Evolutionary conservation across 1,140 invertebrate genomes (phyloP).

Genomic region (Rhyzopertha dominica): DNA sequence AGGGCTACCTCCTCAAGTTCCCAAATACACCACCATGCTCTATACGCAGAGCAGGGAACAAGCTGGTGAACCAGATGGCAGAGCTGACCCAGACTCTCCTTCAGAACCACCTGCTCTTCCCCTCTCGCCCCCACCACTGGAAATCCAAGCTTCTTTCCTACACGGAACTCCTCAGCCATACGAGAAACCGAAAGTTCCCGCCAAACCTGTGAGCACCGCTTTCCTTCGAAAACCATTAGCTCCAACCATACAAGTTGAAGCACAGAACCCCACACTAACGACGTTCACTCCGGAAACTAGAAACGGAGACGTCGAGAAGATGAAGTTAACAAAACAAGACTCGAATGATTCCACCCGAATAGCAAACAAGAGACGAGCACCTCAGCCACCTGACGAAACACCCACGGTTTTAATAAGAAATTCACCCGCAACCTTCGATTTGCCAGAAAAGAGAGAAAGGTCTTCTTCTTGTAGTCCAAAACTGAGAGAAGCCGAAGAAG

Average conservation of each 20-base stretch:
- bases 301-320: slow-evolving; percentile 38
- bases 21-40: slow-evolving; percentile 10
- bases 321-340: slow-evolving; percentile 50
- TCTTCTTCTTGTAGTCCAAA: slow-evolving; percentile 63
- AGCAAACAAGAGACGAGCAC: slow-evolving; percentile 52
- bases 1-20: background rate
- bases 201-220: slow-evolving; percentile 50
- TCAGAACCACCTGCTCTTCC: slow-evolving; percentile 60
- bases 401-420: slow-evolving; percentile 53
- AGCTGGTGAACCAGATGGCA: slow-evolving; percentile 74
- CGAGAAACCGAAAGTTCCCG: slow-evolving; percentile 61
- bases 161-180: slow-evolving; percentile 55
- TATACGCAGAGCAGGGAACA: slow-evolving; percentile 52
- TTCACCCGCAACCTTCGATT: slow-evolving; percentile 50
- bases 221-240: slow-evolving; percentile 27
- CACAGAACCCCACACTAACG: slow-evolving; percentile 40
- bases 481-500: slow-evolving; percentile 29
- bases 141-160: slow-evolving; percentile 59
- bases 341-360: slow-evolving; percentile 46
- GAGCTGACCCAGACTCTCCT: slow-evolving; percentile 67
- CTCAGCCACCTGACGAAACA: slow-evolving; percentile 57
- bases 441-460: slow-evolving; percentile 11
- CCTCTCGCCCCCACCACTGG: slow-evolving; percentile 54
- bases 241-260: slow-evolving; percentile 29
- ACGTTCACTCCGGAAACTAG: slow-evolving; percentile 23